Evolutionary conservation across 2,888 invertebrate species (phyloP).

Genomic region (Eristalinus sepulchralis): DNA sequence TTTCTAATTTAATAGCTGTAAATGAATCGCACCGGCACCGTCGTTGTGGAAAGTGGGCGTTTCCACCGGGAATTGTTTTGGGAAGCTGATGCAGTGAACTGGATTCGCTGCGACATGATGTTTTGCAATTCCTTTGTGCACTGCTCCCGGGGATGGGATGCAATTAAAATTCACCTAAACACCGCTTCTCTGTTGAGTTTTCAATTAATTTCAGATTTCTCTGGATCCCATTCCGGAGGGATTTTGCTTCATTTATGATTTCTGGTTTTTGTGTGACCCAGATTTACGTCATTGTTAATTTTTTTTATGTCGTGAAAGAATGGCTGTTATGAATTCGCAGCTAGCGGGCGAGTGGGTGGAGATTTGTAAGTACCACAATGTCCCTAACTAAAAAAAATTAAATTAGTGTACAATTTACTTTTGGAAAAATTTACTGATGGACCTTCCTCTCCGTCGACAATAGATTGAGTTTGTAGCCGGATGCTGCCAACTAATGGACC

Average conservation of each 20-base stretch:
- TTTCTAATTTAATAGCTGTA: conserved; percentile 68
- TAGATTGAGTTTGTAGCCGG: too few relatives aligned
- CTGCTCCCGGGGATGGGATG: not conserved
- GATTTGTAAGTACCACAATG: too few relatives aligned
- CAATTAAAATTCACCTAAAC: not conserved
- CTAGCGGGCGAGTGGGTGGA: too few relatives aligned
- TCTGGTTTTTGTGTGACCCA: not conserved
- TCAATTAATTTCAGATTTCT: conserved; percentile 37
- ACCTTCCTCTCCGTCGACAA: too few relatives aligned
- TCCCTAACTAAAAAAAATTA: too few relatives aligned
- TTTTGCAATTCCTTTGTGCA: not conserved
- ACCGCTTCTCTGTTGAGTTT: conserved; percentile 7
- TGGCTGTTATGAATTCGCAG: not conserved
- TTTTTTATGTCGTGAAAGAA: not conserved
- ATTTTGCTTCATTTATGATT: too few relatives aligned
- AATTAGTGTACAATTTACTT: too few relatives aligned
- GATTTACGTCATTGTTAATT: not conserved
- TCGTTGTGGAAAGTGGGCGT: not conserved
- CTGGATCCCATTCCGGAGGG: not conserved
- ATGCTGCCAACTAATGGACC: too few relatives aligned
- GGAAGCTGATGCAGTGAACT: not conserved
- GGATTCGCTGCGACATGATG: not conserved
- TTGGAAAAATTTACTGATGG: too few relatives aligned
- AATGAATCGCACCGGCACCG: conserved; percentile 47
- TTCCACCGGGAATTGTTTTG: not conserved